Conservation (phyloP, 1,140 invertebrate genomes). For the Atopsyche davidsoni region DNA sequence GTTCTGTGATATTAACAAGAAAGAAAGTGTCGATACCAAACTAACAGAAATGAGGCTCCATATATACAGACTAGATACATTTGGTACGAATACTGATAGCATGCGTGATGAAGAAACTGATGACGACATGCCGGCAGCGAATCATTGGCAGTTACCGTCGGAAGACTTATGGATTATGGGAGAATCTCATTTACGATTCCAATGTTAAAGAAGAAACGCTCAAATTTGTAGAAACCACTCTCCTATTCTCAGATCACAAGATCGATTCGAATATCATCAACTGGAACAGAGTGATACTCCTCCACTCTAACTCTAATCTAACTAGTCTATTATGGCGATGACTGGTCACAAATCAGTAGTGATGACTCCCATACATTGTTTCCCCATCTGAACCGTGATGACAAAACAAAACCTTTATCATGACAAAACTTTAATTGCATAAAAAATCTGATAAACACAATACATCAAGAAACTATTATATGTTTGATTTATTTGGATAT, state of each 20-base stretch:
- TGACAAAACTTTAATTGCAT: too few relatives aligned
- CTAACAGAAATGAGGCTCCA: constrained; percentile 36
- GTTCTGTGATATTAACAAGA: constrained; percentile 38
- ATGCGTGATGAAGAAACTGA: constrained; percentile 38
- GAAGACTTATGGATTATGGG: constrained; percentile 83
- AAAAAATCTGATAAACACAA: too few relatives aligned
- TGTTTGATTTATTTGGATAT: too few relatives aligned
- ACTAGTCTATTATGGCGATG: too few relatives aligned
- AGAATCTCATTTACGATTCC: constrained; percentile 81
- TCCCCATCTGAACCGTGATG: too few relatives aligned
- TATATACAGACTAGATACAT: constrained; percentile 36
- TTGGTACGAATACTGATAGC: constrained; percentile 33
- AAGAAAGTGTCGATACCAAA: constrained; percentile 28
- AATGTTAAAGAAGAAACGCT: constrained; percentile 82
- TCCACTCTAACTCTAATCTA: too few relatives aligned
- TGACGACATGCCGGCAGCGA: constrained; percentile 64
- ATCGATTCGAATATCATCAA: constrained; percentile 80
- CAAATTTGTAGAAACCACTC: constrained; percentile 75
- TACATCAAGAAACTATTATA: too few relatives aligned
- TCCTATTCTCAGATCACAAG: constrained; percentile 75
- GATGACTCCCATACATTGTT: too few relatives aligned
- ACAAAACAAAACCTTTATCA: too few relatives aligned
- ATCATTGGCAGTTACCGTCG: constrained; percentile 76
- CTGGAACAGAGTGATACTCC: constrained; percentile 82
- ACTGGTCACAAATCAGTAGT: too few relatives aligned